phyloP scores from a whole-genome alignment of 2,888 invertebrate species.

The Eumerus sabulonum region DNA sequence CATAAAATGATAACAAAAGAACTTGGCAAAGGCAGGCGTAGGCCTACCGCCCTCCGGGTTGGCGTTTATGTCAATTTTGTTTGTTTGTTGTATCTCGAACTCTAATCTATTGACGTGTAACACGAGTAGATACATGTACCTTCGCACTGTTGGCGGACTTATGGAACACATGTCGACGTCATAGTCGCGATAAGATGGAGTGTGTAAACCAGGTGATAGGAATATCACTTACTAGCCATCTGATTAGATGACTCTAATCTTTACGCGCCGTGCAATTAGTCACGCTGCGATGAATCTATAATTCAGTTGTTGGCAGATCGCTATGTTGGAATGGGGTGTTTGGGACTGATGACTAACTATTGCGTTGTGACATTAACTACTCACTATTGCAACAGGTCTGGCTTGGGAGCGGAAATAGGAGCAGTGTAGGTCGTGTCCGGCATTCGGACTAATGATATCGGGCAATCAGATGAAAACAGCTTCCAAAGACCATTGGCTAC shows the following conservation, averaged over 20 bases:
- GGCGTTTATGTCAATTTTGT: not conserved
- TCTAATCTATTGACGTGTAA: not conserved
- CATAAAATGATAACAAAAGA: conserved; percentile 9
- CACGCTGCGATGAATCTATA: too few species aligned
- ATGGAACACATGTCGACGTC: not conserved
- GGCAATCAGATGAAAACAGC: too few species aligned
- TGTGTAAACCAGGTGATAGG: not conserved
- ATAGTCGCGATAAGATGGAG: not conserved
- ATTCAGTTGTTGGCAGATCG: too few species aligned
- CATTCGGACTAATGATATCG: too few species aligned
- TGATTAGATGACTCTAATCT: conserved; percentile 2
- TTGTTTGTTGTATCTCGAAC: not conserved
- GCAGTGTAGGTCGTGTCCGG: too few species aligned
- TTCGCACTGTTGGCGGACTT: not conserved
- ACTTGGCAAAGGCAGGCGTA: not conserved
- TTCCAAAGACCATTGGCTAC: too few species aligned
- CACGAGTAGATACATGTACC: not conserved
- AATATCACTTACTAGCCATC: not conserved
- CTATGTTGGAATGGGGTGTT: too few species aligned
- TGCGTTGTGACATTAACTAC: too few species aligned
- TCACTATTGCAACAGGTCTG: too few species aligned
- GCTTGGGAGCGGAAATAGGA: too few species aligned
- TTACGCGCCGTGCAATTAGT: not conserved
- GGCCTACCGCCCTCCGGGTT: too few species aligned
- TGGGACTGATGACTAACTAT: too few species aligned